A percentile compares a stretch with the other conserved stretches of the same genome.
Conservation (phyloP, 2,888 invertebrate genomes). For the Entomobrya multifasciata region DNA sequence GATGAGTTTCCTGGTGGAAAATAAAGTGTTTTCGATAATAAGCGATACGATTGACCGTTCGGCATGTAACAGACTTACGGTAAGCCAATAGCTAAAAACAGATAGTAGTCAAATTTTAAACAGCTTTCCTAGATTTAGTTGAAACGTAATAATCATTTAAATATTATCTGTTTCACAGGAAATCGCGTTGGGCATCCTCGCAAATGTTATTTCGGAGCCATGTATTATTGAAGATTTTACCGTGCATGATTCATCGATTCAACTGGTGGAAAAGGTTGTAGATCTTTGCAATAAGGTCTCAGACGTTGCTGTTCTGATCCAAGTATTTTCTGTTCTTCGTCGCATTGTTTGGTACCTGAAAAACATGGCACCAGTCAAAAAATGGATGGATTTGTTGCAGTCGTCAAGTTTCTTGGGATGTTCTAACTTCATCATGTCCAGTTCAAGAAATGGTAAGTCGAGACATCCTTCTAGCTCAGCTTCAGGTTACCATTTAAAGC, state of each 20-base stretch:
- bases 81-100: constrained; percentile 77
- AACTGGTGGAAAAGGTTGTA: constrained; percentile 84
- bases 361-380: constrained; percentile 83
- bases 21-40: constrained; percentile 86
- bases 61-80: constrained; percentile 85
- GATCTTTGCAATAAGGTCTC: constrained; percentile 55
- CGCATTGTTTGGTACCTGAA: constrained; percentile 89
- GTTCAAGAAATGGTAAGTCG: constrained; percentile 85
- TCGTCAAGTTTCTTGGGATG: constrained; percentile 81
- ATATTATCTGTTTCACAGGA: constrained; percentile 83
- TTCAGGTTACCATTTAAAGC: no score
- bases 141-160: no score
- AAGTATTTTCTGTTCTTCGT: constrained; percentile 85
- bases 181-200: constrained; percentile 91
- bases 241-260: constrained; percentile 84
- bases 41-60: constrained; percentile 84
- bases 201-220: constrained; percentile 89
- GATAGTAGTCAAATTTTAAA: neutral
- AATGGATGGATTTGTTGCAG: constrained; percentile 80
- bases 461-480: no score
- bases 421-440: constrained; percentile 87
- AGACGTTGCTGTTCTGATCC: constrained; percentile 72
- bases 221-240: constrained; percentile 84
- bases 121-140: no score
- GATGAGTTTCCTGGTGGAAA: constrained; percentile 86